Conservation (phyloP, 2,888 invertebrate genomes). For the Platerodrilus igneus region DNA sequence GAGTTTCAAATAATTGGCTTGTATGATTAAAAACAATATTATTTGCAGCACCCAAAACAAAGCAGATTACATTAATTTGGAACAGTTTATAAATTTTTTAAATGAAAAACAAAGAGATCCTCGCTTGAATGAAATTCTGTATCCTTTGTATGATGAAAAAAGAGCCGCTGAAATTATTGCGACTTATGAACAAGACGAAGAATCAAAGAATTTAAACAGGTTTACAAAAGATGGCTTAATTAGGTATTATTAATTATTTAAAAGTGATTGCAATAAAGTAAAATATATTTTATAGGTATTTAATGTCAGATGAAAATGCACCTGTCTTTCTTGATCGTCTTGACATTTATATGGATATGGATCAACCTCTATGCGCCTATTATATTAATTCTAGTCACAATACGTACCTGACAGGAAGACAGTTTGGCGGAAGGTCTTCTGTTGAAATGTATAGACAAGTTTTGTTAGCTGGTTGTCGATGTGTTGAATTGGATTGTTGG, state of each 20-base stretch:
- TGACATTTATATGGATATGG: conserved; percentile 98
- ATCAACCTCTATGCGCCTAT: conserved; percentile 95
- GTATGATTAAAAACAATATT: not conserved
- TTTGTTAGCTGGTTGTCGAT: conserved; percentile 93
- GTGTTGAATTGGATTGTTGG: conserved; percentile 98
- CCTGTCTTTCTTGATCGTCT: conserved; percentile 98
- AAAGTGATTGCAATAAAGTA: not conserved
- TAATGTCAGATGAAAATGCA: conserved; percentile 99
- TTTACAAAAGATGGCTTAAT: conserved; percentile 94
- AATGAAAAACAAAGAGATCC: conserved; percentile 98
- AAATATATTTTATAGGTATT: no score
- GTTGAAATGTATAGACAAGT: conserved; percentile 99
- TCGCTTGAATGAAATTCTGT: conserved; percentile 95
- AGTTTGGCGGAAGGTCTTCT: conserved; percentile 97
- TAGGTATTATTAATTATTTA: conserved; percentile 48
- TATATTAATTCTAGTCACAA: conserved; percentile 99
- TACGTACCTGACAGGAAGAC: conserved; percentile 88
- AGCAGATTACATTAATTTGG: conserved; percentile 78
- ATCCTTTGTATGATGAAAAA: conserved; percentile 93
- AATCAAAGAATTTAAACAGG: conserved; percentile 64
- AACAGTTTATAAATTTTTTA: conserved; percentile 86
- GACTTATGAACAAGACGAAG: conserved; percentile 85
- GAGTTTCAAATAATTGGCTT: conserved; percentile 49
- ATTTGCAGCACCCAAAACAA: conserved; percentile 79
- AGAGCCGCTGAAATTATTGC: conserved; percentile 88